phyloP scores from a whole-genome alignment of 92 coral and sea anemone genomes.

The Paramuricea clavata region DNA sequence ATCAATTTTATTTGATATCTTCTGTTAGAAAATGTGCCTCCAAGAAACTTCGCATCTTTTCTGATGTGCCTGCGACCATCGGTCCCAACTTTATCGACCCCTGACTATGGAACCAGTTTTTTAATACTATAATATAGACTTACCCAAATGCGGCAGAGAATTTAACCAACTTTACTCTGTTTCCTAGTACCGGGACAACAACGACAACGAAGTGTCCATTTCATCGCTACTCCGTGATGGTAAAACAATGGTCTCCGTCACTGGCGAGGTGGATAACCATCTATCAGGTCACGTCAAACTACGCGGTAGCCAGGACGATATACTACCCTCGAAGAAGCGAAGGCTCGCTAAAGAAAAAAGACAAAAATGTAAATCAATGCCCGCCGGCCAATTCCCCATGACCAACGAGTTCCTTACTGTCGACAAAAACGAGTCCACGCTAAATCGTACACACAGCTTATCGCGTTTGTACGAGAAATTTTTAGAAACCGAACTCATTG shows the following conservation, averaged over 20 bases:
- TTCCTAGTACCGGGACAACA: background rate
- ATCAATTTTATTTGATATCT: no score
- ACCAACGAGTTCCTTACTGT: background rate
- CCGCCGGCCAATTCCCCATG: background rate
- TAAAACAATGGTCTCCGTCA: constrained; percentile 2
- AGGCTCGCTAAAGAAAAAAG: constrained; percentile 9
- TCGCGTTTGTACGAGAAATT: constrained; percentile 15
- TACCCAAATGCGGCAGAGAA: background rate
- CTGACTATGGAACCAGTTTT: no score
- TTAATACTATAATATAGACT: background rate
- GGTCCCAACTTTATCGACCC: no score
- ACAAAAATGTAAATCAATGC: constrained; percentile 37
- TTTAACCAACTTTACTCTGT: background rate
- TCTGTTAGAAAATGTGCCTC: no score
- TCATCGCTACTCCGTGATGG: constrained; percentile 12
- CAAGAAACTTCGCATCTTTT: no score
- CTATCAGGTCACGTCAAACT: constrained; percentile 4
- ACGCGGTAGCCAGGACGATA: background rate
- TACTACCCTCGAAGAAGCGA: constrained; percentile 18
- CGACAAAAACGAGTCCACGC: background rate
- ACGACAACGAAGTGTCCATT: constrained; percentile 20
- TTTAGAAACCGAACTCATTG: background rate
- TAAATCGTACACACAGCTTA: constrained; percentile 32
- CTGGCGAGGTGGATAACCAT: constrained; percentile 16
- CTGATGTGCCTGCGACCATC: no score